These are phyloP conservation scores for Eublepharis macularius DNA, from an alignment of 2,113 vertebrate species.

Conservation along the genomic window DNA sequence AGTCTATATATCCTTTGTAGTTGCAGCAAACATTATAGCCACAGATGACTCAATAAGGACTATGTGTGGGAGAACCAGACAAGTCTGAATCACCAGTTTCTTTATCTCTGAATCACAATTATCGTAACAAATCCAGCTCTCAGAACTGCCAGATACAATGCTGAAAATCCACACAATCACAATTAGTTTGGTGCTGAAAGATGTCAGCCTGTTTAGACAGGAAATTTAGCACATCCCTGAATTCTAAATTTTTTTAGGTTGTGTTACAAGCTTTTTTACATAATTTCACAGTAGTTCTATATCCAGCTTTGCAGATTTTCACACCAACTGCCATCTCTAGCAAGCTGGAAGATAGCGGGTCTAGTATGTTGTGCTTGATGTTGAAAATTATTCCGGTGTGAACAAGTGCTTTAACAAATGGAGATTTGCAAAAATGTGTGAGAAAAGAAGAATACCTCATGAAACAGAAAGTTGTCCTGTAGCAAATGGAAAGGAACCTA, in stretches of 20 bases:
- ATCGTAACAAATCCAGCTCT: conserved; percentile 45
- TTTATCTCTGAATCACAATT: conserved; percentile 32
- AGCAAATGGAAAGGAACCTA: neutral
- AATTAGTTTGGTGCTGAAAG: conserved; percentile 29
- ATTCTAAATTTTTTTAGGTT: conserved; percentile 21
- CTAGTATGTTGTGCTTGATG: neutral
- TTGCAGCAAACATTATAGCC: conserved; percentile 15
- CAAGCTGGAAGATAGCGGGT: neutral
- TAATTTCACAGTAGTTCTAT: conserved; percentile 33
- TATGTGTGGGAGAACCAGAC: conserved; percentile 65
- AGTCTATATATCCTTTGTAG: conserved; percentile 28
- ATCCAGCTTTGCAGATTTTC: conserved; percentile 34
- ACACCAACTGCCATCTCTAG: conserved; percentile 22
- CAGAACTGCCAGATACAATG: neutral
- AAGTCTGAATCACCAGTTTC: conserved; percentile 62
- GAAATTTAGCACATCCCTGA: conserved; percentile 52
- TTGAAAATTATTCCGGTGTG: conserved; percentile 17
- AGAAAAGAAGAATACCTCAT: neutral
- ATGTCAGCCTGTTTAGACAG: conserved; percentile 40
- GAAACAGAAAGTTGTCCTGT: neutral
- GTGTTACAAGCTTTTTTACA: conserved; percentile 27
- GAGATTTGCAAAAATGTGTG: neutral
- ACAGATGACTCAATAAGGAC: conserved; percentile 46
- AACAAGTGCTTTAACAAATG: neutral
- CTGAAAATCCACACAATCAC: neutral